These are phyloP conservation scores for Scartelaos histophorus DNA, from an alignment of 2,113 vertebrate species.

Conservation along the genomic window DNA sequence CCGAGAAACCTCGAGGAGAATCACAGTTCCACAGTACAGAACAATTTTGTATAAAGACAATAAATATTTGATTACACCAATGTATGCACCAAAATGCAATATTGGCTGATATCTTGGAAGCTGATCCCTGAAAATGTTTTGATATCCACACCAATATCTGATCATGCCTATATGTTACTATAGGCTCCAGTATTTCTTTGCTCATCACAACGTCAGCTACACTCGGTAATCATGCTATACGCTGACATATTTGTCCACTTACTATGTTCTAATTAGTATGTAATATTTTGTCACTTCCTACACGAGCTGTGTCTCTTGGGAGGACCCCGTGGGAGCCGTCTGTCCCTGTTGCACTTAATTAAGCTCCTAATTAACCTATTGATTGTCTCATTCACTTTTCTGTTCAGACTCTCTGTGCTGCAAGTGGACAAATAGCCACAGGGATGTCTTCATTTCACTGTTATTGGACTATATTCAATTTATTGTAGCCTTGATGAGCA, in stretches of 20 bases:
- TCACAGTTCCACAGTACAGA: too few species aligned
- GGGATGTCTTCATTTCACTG: background rate
- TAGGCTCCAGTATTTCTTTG: background rate
- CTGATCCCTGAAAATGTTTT: too few species aligned
- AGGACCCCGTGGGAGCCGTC: constrained; percentile 45
- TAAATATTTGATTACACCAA: too few species aligned
- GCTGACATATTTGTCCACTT: background rate
- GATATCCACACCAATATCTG: too few species aligned
- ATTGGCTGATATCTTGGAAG: too few species aligned
- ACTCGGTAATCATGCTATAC: too few species aligned
- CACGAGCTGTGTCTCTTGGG: constrained; percentile 22
- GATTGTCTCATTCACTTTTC: constrained; percentile 39
- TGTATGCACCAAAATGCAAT: too few species aligned
- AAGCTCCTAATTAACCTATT: constrained; percentile 65
- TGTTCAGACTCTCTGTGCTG: constrained; percentile 32
- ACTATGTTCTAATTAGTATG: constrained; percentile 8
- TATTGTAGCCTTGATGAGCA: too few species aligned
- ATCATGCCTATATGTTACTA: too few species aligned
- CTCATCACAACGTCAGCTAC: background rate
- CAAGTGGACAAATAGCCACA: constrained; percentile 3
- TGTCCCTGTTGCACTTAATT: constrained; percentile 55
- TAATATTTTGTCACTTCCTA: constrained; percentile 19
- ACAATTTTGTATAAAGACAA: too few species aligned
- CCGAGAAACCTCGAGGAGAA: too few species aligned
- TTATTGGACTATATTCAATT: too few species aligned